These are phyloP conservation scores for Turnix velox DNA, from an alignment of 2,113 vertebrate species.

Conservation along the genomic window DNA sequence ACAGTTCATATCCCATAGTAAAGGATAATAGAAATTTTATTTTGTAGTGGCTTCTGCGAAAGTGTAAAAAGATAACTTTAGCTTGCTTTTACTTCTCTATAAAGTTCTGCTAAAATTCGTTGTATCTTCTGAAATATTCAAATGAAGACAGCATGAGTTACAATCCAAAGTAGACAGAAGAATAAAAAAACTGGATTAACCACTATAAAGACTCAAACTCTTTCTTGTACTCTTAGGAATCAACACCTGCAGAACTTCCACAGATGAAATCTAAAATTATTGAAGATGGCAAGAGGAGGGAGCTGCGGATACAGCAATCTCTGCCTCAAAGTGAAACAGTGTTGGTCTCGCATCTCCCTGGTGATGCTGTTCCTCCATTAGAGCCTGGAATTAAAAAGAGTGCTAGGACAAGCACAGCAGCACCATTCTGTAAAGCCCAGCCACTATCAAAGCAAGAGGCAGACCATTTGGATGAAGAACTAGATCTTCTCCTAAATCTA, in stretches of 20 bases:
- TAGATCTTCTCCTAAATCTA: slow-evolving; percentile 85
- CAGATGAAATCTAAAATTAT: slow-evolving; percentile 64
- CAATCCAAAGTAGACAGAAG: not conserved
- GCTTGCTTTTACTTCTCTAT: not conserved
- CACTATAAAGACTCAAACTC: not conserved
- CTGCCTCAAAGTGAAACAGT: not conserved
- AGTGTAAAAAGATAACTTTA: not conserved
- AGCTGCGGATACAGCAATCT: slow-evolving; percentile 46
- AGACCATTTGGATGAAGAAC: slow-evolving; percentile 81
- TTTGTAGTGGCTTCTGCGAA: not conserved
- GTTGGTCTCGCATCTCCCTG: not conserved
- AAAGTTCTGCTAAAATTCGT: not conserved
- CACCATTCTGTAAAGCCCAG: not conserved
- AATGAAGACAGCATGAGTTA: not conserved
- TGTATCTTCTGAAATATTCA: not conserved
- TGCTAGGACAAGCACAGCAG: not conserved
- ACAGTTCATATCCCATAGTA: not conserved
- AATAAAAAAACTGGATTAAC: not conserved
- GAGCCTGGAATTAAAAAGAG: not conserved
- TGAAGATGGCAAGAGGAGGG: slow-evolving; percentile 42
- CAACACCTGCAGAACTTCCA: slow-evolving; percentile 82
- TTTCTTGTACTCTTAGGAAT: slow-evolving; percentile 66
- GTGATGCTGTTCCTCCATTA: not conserved
- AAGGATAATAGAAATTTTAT: not conserved
- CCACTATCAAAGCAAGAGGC: not conserved